These are phyloP conservation scores for Ariolimax columbianus DNA, from an alignment of 2,888 invertebrate genomes.

Conservation along the genomic window DNA sequence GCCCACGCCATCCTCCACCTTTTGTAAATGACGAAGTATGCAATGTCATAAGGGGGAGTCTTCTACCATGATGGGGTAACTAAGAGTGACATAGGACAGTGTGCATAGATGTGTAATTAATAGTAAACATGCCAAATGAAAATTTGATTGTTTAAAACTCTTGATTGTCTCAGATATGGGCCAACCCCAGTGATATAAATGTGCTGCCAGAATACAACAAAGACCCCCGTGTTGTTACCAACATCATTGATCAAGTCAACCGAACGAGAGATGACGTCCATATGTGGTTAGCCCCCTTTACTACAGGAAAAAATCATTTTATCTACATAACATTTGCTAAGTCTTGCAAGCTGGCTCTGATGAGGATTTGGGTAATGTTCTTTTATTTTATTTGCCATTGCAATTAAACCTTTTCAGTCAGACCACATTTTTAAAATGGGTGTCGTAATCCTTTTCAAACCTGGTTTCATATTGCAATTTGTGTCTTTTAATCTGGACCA, in stretches of 20 bases:
- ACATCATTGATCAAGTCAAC: constrained; percentile 86
- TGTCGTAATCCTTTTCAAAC: too few relatives aligned
- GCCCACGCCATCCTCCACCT: too few relatives aligned
- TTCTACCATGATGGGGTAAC: too few relatives aligned
- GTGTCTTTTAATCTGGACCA: too few relatives aligned
- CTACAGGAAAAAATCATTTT: constrained; percentile 82
- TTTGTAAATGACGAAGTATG: too few relatives aligned
- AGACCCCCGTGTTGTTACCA: constrained; percentile 83
- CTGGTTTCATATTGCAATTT: too few relatives aligned
- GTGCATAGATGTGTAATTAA: not conserved
- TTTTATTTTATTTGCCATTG: not conserved
- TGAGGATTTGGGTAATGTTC: constrained; percentile 85
- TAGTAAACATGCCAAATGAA: not conserved
- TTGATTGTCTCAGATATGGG: constrained; percentile 80
- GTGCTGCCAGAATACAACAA: constrained; percentile 85
- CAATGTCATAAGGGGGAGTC: too few relatives aligned
- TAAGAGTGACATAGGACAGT: too few relatives aligned
- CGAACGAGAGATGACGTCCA: constrained; percentile 88
- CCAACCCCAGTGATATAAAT: constrained; percentile 83
- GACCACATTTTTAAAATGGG: too few relatives aligned
- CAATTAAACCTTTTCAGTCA: too few relatives aligned
- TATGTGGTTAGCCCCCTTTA: constrained; percentile 86
- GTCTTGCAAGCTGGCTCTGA: constrained; percentile 82
- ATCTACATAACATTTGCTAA: constrained; percentile 83
- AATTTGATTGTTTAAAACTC: not conserved